Base-by-base conservation (phyloP, 2,113 vertebrate species). In the Empidonax alnorum region DNA sequence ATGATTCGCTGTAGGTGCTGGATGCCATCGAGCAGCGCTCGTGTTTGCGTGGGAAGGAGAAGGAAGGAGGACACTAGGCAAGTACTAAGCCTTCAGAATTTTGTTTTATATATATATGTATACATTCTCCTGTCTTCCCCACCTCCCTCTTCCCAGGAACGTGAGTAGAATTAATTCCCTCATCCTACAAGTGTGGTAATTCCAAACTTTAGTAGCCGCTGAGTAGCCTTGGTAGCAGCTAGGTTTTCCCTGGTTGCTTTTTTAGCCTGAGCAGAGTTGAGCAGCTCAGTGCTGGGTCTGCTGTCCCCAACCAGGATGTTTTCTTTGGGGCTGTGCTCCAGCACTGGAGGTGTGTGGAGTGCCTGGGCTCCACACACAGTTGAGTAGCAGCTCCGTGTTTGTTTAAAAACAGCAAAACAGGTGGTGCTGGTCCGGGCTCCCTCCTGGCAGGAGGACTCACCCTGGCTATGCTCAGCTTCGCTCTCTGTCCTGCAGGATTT, bases 1-100 rank as follows among this genome's bases (percentile, higher is more conserved):
- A 77, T 79, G 58, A 31, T 88, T 93, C 71, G 25, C 89, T 93
- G 84, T 80, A 87, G 92, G 89, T 94, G 94, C 87, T 94, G 92
- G 58, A 87, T 95, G 80, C 73, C 86, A 87, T 65, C 89, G 79
- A 83, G 93, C 84, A 69, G 93, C 31, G 2, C 72, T 77, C 71
- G 6, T n/a, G 42, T 75, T 81, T 87, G 84, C 27, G 28, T 79
- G 79, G 87, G 79, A 88, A 93, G 89, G 76, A 91, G 81, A 58
- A 86, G 71, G 78, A 12, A 95, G 78, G 71, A 94, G 67, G 61
- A 87, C 52, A 30, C 78, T 28, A 58, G 86, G 82, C 81, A 87
- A 91, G 85, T 87, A 78, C n/a, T 30, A 31, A 91, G 56, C 69
- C 35, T n/a, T 82, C 56, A 47, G 47, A 76, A 47, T 79, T 84